Conservation (phyloP, 2,113 vertebrate genomes). For the Elephas maximus region DNA sequence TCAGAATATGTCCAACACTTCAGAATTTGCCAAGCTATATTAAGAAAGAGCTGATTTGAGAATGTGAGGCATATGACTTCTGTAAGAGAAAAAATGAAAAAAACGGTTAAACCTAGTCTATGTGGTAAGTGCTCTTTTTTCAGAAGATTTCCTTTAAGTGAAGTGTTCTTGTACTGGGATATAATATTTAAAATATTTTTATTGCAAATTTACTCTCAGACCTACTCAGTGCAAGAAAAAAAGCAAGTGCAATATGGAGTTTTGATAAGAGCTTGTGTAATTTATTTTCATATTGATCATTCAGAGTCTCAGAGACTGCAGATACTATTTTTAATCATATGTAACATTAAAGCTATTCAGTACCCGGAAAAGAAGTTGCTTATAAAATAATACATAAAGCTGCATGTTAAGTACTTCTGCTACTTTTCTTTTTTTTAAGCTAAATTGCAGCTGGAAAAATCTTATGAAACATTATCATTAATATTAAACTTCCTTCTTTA, state of each 20-base stretch:
- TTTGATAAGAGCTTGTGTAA: conserved; percentile 3
- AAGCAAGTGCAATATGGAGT: background rate
- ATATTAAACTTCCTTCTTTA: conserved; percentile 20
- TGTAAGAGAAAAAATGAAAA: background rate
- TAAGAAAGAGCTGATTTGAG: background rate
- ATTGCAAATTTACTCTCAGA: conserved; percentile 15
- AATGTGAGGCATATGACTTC: background rate
- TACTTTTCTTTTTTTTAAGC: conserved; percentile 21
- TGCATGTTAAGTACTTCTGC: conserved; percentile 1
- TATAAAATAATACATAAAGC: conserved; percentile 45
- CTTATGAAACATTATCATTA: conserved; percentile 46
- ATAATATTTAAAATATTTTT: conserved; percentile 28
- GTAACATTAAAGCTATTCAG: conserved; percentile 54
- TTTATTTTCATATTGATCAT: conserved; percentile 72
- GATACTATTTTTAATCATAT: conserved; percentile 63
- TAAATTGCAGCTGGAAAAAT: conserved; percentile 57
- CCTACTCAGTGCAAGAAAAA: background rate
- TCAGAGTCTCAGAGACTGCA: conserved; percentile 56
- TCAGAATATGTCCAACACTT: background rate
- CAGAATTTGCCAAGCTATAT: background rate
- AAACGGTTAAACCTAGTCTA: background rate
- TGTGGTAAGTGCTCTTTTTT: background rate
- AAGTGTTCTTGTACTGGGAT: background rate
- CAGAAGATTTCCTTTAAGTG: conserved; percentile 1
- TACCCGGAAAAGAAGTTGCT: conserved; percentile 65